Evolutionary conservation across 2,888 invertebrate genomes (phyloP).

Genomic region (Standfussiana lucernea): DNA sequence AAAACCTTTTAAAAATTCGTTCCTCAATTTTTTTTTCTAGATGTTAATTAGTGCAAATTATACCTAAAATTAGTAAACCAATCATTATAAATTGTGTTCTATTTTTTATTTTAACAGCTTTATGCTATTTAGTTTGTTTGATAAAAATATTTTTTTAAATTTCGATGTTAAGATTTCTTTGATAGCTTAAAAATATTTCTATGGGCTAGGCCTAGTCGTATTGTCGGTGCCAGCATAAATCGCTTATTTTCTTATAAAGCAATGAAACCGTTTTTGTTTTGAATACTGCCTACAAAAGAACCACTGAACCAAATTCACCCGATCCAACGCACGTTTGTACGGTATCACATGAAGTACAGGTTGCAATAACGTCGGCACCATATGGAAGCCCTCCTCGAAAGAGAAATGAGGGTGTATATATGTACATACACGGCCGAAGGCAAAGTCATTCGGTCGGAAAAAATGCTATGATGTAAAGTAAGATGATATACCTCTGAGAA

Average conservation of each 20-base stretch:
- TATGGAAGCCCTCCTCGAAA: slow-evolving; percentile 46
- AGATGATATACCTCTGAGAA: slow-evolving; percentile 46
- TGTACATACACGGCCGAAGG: slow-evolving; percentile 34
- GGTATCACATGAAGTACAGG: slow-evolving; percentile 47
- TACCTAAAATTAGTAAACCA: too few relatives aligned
- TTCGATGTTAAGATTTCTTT: too few relatives aligned
- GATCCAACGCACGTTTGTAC: slow-evolving; percentile 28
- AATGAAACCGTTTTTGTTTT: slow-evolving; percentile 8
- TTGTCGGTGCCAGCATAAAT: too few relatives aligned
- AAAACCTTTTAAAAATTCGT: too few relatives aligned
- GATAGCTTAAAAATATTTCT: too few relatives aligned
- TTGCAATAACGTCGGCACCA: slow-evolving; percentile 53
- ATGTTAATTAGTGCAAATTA: too few relatives aligned
- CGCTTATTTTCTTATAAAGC: not conserved
- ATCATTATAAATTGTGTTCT: too few relatives aligned
- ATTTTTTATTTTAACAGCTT: too few relatives aligned
- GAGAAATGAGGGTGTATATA: slow-evolving; percentile 58
- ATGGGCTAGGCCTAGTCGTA: too few relatives aligned
- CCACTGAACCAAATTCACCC: slow-evolving; percentile 8
- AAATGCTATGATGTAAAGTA: slow-evolving; percentile 50
- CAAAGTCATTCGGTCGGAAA: slow-evolving; percentile 48
- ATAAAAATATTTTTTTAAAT: too few relatives aligned
- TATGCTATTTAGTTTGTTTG: too few relatives aligned
- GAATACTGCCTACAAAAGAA: slow-evolving; percentile 1
- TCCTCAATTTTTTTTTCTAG: too few relatives aligned